phyloP scores from a whole-genome alignment of 2,113 vertebrate species.

The Microcebus ravelobensis region DNA sequence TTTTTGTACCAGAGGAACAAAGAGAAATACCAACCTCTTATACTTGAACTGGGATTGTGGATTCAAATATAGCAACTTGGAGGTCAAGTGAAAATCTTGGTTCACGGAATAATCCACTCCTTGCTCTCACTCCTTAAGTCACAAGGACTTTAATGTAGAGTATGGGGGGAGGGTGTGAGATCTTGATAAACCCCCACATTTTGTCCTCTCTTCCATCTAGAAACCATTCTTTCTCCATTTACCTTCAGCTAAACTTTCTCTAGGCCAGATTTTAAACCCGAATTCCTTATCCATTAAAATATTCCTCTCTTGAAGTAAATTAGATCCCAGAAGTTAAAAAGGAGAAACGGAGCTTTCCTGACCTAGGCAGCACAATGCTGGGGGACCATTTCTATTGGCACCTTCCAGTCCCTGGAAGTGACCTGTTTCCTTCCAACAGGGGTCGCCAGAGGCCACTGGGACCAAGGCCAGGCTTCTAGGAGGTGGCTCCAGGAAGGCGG shows the following conservation, averaged over 20 bases:
- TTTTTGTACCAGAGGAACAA: not conserved
- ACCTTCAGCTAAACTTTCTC: slow-evolving; percentile 6
- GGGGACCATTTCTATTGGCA: not conserved
- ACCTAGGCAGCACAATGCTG: not conserved
- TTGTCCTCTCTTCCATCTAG: not conserved
- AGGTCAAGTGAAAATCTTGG: not conserved
- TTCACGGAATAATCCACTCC: not conserved
- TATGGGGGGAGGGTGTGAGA: too few relatives aligned
- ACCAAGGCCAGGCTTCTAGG: slow-evolving; percentile 17
- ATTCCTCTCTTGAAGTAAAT: not conserved
- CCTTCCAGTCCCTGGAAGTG: not conserved
- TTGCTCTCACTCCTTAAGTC: not conserved
- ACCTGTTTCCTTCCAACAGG: slow-evolving; percentile 60
- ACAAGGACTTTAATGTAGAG: not conserved
- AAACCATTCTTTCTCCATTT: slow-evolving; percentile 40
- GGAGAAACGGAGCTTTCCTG: not conserved
- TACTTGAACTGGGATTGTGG: not conserved
- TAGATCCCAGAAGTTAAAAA: not conserved
- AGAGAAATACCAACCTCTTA: not conserved
- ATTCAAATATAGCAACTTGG: not conserved
- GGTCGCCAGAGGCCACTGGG: slow-evolving; percentile 42
- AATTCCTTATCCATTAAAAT: slow-evolving; percentile 45
- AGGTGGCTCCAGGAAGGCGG: not conserved
- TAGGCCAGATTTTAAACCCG: not conserved
- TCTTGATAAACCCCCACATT: not conserved